A percentile compares a stretch with the other conserved stretches of the same genome.
Evolutionary conservation across 1,140 invertebrate species (phyloP).

Genomic region (Drosophila mojavensis): DNA sequence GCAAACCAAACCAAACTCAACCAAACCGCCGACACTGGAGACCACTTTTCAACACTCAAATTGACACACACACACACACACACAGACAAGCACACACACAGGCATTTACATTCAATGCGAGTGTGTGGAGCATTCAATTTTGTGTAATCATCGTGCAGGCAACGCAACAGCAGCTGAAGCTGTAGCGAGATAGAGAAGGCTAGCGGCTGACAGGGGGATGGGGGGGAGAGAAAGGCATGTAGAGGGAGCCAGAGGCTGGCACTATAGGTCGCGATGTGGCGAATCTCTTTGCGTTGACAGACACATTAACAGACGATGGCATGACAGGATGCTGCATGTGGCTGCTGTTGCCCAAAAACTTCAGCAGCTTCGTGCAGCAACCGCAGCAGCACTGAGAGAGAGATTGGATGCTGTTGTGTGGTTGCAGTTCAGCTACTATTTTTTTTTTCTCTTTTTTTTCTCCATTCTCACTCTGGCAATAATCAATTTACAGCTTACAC

Average conservation of each 20-base stretch:
- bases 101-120: slow-evolving; percentile 29
- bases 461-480: slow-evolving; percentile 41
- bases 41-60: slow-evolving; percentile 81
- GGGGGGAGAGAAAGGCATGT: background rate
- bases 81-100: slow-evolving; percentile 20
- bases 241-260: background rate
- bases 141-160: slow-evolving; percentile 68
- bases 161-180: slow-evolving; percentile 10
- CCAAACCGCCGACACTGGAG: slow-evolving; percentile 77
- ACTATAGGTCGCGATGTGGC: slow-evolving; percentile 57
- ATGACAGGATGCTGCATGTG: slow-evolving; percentile 17
- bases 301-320: slow-evolving; percentile 51
- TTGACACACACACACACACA: slow-evolving; percentile 67
- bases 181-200: background rate
- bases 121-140: slow-evolving; percentile 71
- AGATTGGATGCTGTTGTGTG: slow-evolving; percentile 37
- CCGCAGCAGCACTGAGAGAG: slow-evolving; percentile 10
- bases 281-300: slow-evolving; percentile 66
- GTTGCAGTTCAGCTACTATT: slow-evolving; percentile 24
- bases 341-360: slow-evolving; percentile 10
- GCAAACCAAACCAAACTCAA: slow-evolving; percentile 37
- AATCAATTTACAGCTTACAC: slow-evolving; percentile 71
- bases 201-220: too few species aligned
- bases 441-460: background rate
- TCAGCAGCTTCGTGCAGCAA: slow-evolving; percentile 13